phyloP scores from a whole-genome alignment of 2,797 vertebrate genomes.

The Microctenopoma stevenorrisi region DNA sequence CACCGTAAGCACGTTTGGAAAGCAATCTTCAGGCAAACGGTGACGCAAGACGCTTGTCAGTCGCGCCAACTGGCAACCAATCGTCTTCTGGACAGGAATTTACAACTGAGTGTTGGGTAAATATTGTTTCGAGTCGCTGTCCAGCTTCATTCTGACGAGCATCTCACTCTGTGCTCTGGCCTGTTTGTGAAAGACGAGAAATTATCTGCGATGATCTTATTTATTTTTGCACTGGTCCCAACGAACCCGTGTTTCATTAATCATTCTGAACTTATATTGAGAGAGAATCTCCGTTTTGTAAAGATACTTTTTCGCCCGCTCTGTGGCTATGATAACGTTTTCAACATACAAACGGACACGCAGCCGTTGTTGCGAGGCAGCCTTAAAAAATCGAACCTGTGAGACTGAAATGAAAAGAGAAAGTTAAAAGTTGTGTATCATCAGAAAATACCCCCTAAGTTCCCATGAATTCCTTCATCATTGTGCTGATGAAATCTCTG shows the following conservation, averaged over 20 bases:
- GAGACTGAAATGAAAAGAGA: background rate
- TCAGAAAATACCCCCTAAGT: background rate
- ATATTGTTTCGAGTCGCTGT: constrained; percentile 26
- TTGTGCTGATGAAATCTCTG: background rate
- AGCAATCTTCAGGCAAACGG: constrained; percentile 38
- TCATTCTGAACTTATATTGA: background rate
- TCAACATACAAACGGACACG: background rate
- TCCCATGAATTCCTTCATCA: background rate
- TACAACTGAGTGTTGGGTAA: constrained; percentile 40
- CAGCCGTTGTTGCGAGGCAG: background rate
- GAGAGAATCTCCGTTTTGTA: background rate
- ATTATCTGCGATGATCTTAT: too few species aligned
- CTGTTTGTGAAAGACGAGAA: background rate
- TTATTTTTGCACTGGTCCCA: background rate
- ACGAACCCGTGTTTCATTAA: background rate
- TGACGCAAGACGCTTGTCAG: constrained; percentile 62
- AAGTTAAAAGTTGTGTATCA: background rate
- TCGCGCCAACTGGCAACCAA: constrained; percentile 57
- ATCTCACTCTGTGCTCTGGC: constrained; percentile 3
- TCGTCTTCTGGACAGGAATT: constrained; percentile 49
- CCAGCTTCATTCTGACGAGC: constrained; percentile 8
- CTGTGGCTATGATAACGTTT: background rate
- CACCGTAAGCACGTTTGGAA: constrained; percentile 37
- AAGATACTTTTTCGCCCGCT: too few species aligned
- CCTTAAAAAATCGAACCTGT: background rate